Evolutionary conservation across 2,888 invertebrate genomes (phyloP), one percentile per base, ranked within the genome.

Genomic region (Melinopterus prodromus): DNA sequence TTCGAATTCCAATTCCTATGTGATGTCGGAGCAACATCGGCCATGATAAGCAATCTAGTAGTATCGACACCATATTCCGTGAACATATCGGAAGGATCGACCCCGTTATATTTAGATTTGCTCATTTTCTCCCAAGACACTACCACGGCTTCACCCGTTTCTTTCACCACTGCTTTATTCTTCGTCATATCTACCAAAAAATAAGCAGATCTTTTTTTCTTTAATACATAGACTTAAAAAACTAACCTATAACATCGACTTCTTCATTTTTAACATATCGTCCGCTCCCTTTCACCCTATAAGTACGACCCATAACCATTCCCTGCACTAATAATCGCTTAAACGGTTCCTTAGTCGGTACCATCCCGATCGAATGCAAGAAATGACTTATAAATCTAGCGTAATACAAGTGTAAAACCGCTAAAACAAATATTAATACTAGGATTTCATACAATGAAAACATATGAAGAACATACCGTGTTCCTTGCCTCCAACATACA

Each of bases 41-140:
- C 95, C 81, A 99, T 91, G 82, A 99, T 95, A 76, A 98, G 92
- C 53, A 99, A 91, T 79, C 99, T 91, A 2, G 97, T 97, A 15
- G 97, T 95, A 88, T 99, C 99, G 82, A 95, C 93, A 1, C 99
- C 98, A 90, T 96, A 96, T 83, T 93, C 91, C 0, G 91, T 87
- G 78, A 99, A 91, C 87, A 99, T 92, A 78, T 94, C 93, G 84
- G 93, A 91, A 12, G 99, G 99, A 89, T 97, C 96, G n/a, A 97
- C 95, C 0, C 99, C 99, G 90, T 99, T 99, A 84, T 94, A 91
- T 89, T 99, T 99, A 0, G 99, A 99, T 90, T 99, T 99, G 85
- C 98, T 98, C 99, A 99, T 99, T 91, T 99, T 99, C 88, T 99
- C 99, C 97, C 97, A 99, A 37, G 93, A 90, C 82, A 93, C 92